A percentile compares a stretch with the other conserved stretches of the same genome.
phyloP scores from a whole-genome alignment of 2,888 invertebrate species.

The Eledona agricola region DNA sequence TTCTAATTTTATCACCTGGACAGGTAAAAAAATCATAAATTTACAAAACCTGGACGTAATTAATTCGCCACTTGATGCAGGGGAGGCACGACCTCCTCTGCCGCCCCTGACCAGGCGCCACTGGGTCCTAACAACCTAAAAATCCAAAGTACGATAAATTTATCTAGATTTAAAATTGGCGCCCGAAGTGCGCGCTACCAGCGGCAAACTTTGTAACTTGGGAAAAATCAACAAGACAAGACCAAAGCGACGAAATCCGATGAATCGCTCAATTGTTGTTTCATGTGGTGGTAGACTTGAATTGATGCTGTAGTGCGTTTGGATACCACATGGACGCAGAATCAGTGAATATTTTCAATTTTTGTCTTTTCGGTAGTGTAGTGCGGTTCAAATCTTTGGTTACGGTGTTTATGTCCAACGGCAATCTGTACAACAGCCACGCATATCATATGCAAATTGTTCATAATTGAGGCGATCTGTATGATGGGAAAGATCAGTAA shows the following conservation, averaged over 20 bases:
- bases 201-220: conserved; percentile 4
- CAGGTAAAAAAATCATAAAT: too few relatives aligned
- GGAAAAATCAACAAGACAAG: conserved; percentile 19
- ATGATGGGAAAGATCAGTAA: conserved; percentile 43
- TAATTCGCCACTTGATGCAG: too few relatives aligned
- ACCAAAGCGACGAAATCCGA: conserved; percentile 29
- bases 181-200: conserved; percentile 7
- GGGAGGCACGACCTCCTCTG: too few relatives aligned
- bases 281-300: conserved; percentile 1
- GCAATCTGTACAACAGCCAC: too few relatives aligned
- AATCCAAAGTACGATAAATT: not conserved
- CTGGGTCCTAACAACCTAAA: too few relatives aligned
- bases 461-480: too few relatives aligned
- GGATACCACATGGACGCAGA: not conserved
- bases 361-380: conserved; percentile 1
- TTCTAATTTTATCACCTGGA: too few relatives aligned
- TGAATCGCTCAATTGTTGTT: conserved; percentile 12
- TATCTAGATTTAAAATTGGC: conserved; percentile 2
- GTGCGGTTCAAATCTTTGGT: too few relatives aligned
- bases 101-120: too few relatives aligned
- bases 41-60: too few relatives aligned
- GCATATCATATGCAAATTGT: too few relatives aligned
- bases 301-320: not conserved
- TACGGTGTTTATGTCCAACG: too few relatives aligned
- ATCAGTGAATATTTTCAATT: not conserved